Percentiles rank a stretch among this genome's conserved stretches.
phyloP scores from a whole-genome alignment of 2,888 invertebrate genomes.

The Ectemnius lituratus region DNA sequence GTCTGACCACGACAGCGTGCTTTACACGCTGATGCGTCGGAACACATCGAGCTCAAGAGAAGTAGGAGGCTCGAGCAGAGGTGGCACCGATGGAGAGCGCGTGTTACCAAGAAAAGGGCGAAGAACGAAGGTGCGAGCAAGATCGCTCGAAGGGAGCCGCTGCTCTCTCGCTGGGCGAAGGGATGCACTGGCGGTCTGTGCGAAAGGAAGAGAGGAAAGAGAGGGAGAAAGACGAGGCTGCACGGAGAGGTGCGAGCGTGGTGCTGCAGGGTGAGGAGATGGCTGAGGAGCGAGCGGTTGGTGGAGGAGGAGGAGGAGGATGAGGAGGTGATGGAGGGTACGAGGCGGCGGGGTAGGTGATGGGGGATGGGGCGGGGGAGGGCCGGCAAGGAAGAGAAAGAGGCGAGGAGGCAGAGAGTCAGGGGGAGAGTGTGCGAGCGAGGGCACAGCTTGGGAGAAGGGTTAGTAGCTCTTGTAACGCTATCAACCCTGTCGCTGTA shows the following conservation, averaged over 20 bases:
- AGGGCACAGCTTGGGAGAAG: slow-evolving; percentile 60
- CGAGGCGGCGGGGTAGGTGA: not conserved
- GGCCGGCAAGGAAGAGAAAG: not conserved
- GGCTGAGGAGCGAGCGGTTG: not conserved
- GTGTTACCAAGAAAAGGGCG: slow-evolving; percentile 19
- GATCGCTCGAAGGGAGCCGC: slow-evolving; percentile 1
- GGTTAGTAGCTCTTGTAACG: slow-evolving; percentile 78
- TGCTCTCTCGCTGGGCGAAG: too few species aligned
- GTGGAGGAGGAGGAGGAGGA: not conserved
- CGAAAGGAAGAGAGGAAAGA: slow-evolving; percentile 31
- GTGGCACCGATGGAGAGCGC: slow-evolving; percentile 12
- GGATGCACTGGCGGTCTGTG: slow-evolving; percentile 2
- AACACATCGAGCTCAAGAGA: slow-evolving; percentile 43
- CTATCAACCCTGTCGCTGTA: slow-evolving; percentile 78
- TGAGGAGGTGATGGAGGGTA: not conserved
- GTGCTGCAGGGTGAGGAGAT: not conserved
- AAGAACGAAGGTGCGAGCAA: slow-evolving; percentile 11
- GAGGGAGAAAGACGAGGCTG: slow-evolving; percentile 30
- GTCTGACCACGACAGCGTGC: slow-evolving; percentile 63
- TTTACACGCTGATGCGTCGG: slow-evolving; percentile 68
- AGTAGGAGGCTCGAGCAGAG: slow-evolving; percentile 33
- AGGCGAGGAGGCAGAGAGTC: slow-evolving; percentile 13
- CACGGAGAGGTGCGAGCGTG: not conserved
- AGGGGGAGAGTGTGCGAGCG: slow-evolving; percentile 13
- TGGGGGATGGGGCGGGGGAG: not conserved